These are phyloP conservation scores for Metalampra italica DNA, from an alignment of 2,888 invertebrate genomes.

Conservation along the genomic window DNA sequence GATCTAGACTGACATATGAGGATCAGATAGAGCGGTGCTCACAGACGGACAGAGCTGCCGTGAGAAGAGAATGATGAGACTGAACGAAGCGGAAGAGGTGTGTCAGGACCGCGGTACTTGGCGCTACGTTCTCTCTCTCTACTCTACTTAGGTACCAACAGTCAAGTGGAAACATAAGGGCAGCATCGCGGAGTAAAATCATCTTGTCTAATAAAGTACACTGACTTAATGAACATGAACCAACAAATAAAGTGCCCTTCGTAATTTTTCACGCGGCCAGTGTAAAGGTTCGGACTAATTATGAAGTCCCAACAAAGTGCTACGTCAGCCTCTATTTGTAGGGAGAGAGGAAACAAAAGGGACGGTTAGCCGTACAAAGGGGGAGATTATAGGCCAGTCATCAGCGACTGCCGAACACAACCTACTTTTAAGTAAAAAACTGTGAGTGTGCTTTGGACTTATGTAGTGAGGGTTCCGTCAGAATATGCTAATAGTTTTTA, in stretches of 20 bases:
- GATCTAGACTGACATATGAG: too few relatives aligned
- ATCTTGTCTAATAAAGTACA: background rate
- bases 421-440: background rate
- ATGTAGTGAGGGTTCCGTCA: background rate
- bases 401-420: background rate
- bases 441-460: background rate
- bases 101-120: too few relatives aligned
- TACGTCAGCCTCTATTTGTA: constrained; percentile 11
- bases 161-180: too few relatives aligned
- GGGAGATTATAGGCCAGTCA: background rate
- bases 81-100: too few relatives aligned
- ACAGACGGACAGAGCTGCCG: too few relatives aligned
- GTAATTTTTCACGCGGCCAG: background rate
- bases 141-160: too few relatives aligned
- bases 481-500: too few relatives aligned
- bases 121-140: too few relatives aligned
- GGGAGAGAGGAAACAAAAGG: constrained; percentile 9
- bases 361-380: constrained; percentile 5
- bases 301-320: constrained; percentile 9
- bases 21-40: too few relatives aligned
- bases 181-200: background rate
- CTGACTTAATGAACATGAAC: background rate
- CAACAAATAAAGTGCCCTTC: background rate
- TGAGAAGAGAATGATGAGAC: too few relatives aligned
- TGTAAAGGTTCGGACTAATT: background rate